Base-by-base conservation (phyloP, 2,797 vertebrate species). In the Sebastes minor region DNA sequence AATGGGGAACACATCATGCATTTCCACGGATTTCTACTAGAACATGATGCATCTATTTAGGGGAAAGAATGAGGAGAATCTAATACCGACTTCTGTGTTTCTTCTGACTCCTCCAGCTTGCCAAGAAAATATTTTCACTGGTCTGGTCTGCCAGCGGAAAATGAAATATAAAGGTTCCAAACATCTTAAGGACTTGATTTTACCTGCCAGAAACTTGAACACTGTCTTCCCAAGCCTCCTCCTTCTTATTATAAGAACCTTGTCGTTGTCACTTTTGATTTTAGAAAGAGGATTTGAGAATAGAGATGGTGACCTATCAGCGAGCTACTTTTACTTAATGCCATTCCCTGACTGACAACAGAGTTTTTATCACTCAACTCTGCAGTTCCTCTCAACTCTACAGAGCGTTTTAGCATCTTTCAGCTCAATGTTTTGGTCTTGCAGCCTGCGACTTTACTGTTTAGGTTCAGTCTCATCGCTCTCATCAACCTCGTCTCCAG, bases 61-160 rank as follows among this genome's bases (percentile, higher is more conserved):
- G 5, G n/a, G 20, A 60, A 30, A 63, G n/a, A 42, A 57, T 16
- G 6, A 71, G 2, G 8, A 32, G 9, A 59, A 46, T 38, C 49
- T 27, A 27, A 25, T 64, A 8, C 1, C 65, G 74, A 18, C 55
- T 57, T 85, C 42, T 66, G 46, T 33, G 49, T 12, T 57, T 62
- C 23, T 71, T 69, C 72, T 46, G 53, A 66, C 61, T 74, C 25
- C 68, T 61, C 22, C 74, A 74, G 71, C 38, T 64, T 72, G 62
- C 74, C 74, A 84, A 49, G n/a, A 67, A 64, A 70, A 59, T 57
- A 61, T 71, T 80, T 82, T 67, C 32, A 52, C 20, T 55, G 18
- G 28, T 71, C 23, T 25, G 32, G 52, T 68, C 72, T 75, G 69
- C 52, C 28, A 27, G 33, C 4, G 1, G 42, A 66, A 76, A 62